Percentiles rank a stretch among this genome's conserved stretches.
Evolutionary conservation across 2,797 vertebrate species (phyloP).

Genomic region (Mormyrops boulengeri): DNA sequence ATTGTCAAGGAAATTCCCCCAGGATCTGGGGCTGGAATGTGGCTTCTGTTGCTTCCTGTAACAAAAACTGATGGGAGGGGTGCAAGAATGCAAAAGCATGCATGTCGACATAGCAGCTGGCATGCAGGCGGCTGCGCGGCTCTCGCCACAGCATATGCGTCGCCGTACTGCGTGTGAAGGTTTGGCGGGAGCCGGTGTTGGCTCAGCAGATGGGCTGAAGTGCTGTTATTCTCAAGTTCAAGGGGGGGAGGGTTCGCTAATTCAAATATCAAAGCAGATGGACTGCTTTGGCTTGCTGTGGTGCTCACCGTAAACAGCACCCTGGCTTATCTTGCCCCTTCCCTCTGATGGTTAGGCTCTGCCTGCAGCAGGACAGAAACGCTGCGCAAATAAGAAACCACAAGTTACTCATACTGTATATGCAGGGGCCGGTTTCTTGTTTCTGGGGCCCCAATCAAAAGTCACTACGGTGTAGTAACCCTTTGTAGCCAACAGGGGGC

Average conservation of each 20-base stretch:
- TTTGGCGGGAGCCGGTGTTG: constrained; percentile 80
- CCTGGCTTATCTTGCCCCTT: constrained; percentile 28
- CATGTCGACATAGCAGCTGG: constrained; percentile 93
- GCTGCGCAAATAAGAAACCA: background rate
- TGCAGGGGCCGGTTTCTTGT: background rate
- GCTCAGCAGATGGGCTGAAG: constrained; percentile 88
- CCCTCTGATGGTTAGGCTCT: constrained; percentile 35
- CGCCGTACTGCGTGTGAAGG: constrained; percentile 84
- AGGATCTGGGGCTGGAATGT: background rate
- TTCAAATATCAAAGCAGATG: constrained; percentile 94
- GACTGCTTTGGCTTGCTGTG: constrained; percentile 77
- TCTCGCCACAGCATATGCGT: constrained; percentile 94
- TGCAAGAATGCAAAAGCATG: constrained; percentile 80
- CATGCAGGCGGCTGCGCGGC: constrained; percentile 84
- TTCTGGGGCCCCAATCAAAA: background rate
- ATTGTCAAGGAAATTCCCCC: background rate
- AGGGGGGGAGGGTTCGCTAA: constrained; percentile 75
- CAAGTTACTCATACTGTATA: background rate
- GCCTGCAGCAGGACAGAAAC: background rate
- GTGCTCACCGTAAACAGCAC: constrained; percentile 80
- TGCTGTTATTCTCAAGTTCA: constrained; percentile 88
- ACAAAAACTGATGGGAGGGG: constrained; percentile 49
- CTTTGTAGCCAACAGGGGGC: background rate
- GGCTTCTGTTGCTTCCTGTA: constrained; percentile 1
- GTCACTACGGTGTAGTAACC: background rate